Evolutionary conservation across 2,888 invertebrate genomes (phyloP), one percentile per base, ranked within the genome.

Genomic region (Thecophora atra): DNA sequence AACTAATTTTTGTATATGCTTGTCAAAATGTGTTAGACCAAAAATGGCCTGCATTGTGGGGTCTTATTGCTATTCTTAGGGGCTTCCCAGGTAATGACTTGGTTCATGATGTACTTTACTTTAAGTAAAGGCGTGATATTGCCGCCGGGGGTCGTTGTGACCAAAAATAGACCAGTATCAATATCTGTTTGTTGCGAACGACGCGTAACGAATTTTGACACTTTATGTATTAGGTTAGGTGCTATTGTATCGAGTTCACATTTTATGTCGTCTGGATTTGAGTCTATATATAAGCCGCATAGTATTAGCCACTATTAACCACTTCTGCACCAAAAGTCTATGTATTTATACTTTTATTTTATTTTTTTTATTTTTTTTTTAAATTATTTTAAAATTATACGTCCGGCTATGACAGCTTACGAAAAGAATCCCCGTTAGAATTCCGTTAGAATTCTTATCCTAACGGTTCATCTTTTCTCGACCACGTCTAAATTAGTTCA

Each of bases 151-250:
- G 47, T 13, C 13, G 28, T 2, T 4, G 47, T 7, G 13, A 65
- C 47, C 8, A 65, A 11, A 47, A 65, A 65, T 17, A 65, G 37
- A 47, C 65, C 47, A 17, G 65, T 65, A 7, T 65, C 51, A 65
- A 65, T n/a, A 44, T 65, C 47, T 24, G n/a, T 44, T 47, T n/a
- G 42, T 7, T 26, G 13, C 11, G 65, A 44, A 44, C 2, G 15
- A 15, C 19, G 47, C 15, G 65, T 65, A 17, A 4, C 15, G 21
- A 65, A 65, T 47, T 65, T 65, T 24, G 26, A 15, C 6, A 65
- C 65, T n/a, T 65, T 44, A 8, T 44, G 47, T 11, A 65, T 51
- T n/a, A 47, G 24, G 21, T 65, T 65, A 19, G 47, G 65, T 21
- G 47, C 4, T 24, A 5, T 1, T 8, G 11, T 3, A 44, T 44